phyloP scores from a whole-genome alignment of 1,140 invertebrate genomes.

The Nasonia longicornis region DNA sequence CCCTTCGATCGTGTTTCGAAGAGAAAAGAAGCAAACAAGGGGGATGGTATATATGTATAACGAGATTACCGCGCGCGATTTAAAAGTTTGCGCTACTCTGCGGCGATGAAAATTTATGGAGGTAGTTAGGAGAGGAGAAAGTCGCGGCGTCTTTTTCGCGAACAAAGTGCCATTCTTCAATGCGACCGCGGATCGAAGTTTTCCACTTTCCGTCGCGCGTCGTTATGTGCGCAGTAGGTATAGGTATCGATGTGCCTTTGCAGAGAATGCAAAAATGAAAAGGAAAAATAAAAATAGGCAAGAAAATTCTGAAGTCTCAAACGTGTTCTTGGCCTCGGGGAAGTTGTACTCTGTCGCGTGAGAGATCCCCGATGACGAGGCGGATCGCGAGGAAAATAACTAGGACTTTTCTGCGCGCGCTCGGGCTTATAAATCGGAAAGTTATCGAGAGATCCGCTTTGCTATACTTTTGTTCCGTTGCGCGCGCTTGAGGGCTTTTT shows the following conservation, averaged over 20 bases:
- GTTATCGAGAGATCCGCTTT: not conserved
- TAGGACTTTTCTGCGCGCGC: not conserved
- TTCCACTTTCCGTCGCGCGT: not conserved
- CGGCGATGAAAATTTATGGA: constrained; percentile 26
- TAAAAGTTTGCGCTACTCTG: constrained; percentile 2
- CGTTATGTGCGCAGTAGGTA: not conserved
- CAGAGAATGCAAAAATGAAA: not conserved
- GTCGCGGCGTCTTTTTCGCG: not conserved
- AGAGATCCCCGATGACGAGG: too few species aligned
- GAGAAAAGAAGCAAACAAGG: not conserved
- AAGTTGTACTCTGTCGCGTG: too few species aligned
- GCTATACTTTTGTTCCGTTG: not conserved
- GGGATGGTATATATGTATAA: not conserved
- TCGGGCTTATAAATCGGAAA: not conserved
- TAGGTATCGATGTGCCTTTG: not conserved
- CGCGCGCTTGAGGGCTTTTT: not conserved
- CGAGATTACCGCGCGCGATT: constrained; percentile 14
- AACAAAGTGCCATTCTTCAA: not conserved
- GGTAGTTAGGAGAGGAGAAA: not conserved
- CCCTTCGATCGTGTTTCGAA: not conserved
- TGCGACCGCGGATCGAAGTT: not conserved
- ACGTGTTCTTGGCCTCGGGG: too few species aligned
- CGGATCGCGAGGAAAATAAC: not conserved
- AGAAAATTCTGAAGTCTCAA: not conserved
- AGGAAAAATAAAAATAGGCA: not conserved